Conservation (phyloP, 1,140 invertebrate genomes). For the Melanaphis sacchari region DNA sequence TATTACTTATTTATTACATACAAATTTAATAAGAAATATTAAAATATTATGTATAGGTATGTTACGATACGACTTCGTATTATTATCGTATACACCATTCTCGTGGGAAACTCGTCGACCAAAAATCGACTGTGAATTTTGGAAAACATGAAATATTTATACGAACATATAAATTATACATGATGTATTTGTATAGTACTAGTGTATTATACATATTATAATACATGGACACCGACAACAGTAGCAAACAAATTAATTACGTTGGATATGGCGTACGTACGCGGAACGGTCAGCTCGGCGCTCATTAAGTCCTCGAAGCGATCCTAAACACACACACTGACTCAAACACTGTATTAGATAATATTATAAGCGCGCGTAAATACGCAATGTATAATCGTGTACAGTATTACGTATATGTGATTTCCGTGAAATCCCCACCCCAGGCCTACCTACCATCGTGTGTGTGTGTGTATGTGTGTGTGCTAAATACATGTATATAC, state of each 20-base stretch:
- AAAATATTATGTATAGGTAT: background rate
- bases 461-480: background rate
- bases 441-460: background rate
- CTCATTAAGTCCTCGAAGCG: background rate
- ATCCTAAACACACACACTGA: background rate
- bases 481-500: background rate
- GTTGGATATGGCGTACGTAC: background rate
- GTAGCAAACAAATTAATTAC: background rate
- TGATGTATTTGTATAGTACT: background rate
- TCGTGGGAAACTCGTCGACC: background rate
- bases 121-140: background rate
- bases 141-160: background rate
- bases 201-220: background rate
- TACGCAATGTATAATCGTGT: background rate
- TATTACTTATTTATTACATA: too few relatives aligned
- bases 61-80: background rate
- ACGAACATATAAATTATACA: background rate
- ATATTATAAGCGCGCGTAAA: too few relatives aligned
- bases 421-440: background rate
- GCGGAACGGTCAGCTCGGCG: background rate
- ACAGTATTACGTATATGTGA: background rate
- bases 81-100: background rate
- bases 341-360: background rate
- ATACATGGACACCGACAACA: background rate
- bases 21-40: background rate